Base-by-base conservation (phyloP, 2,113 vertebrate species). In the Genyomyrus donnyi region DNA sequence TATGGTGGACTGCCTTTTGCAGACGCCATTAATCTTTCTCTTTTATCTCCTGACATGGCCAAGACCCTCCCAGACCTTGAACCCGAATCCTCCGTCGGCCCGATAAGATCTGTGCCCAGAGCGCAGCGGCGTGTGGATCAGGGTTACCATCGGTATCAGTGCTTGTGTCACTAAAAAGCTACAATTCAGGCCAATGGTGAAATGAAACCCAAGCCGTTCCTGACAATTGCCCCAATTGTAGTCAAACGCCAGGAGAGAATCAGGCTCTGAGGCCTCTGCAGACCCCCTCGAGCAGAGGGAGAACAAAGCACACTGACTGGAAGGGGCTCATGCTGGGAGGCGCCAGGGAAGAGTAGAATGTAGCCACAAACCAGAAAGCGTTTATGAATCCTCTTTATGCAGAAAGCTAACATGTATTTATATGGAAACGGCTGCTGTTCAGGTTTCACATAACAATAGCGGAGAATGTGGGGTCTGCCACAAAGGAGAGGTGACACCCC, bases 21-120 rank as follows among this genome's bases (percentile, higher is more conserved):
- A 91, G 90, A 91, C 91, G 91, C 90, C 94, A 95, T 95, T 95
- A 95, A 96, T 96, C 95, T 95, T 95, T 93, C 94, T 95, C 90
- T 90, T 91, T 91, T 94, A 94, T 92, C 93, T 92, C 93, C 93
- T 93, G 91, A 95, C 92, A 90, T 94, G 91, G 95, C 92, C 92
- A 91, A 88, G 88, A 92, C 91, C 74, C 91, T 90, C 92, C 92
- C 94, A 92, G 83, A 80, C 50, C 77, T 85, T 89, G 89, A 85
- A 89, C 89, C 52, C 8, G 10, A 31, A 53, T 53, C 49, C 85
- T 50, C 88, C 92, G 90, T 92, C 90, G 88, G 90, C 91, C 89
- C n/a, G 83, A 92, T 90, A 87, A 92, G 91, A 95, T 94, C 93
- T 91, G 92, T 27, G 94, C 91, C 91, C 93, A 86, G 87, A 0